phyloP scores from a whole-genome alignment of 1,140 invertebrate genomes.

The Drosophila lacteicornis region DNA sequence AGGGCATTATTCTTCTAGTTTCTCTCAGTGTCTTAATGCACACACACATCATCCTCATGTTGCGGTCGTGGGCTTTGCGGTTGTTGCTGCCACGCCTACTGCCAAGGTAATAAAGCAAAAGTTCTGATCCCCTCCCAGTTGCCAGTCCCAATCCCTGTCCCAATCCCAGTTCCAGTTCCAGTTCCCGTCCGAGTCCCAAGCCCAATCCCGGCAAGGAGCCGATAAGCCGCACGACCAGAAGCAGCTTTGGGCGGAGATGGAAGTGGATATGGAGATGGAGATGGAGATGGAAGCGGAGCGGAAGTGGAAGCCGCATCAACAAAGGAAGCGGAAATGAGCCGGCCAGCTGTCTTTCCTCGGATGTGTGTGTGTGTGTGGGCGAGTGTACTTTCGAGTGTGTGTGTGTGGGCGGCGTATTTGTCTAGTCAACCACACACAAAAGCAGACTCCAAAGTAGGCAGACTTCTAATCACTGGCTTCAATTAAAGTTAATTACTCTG shows the following conservation, averaged over 20 bases:
- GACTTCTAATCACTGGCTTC: slow-evolving; percentile 27
- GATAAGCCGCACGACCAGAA: slow-evolving; percentile 33
- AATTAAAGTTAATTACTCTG: slow-evolving; percentile 19
- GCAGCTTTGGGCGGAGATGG: slow-evolving; percentile 17
- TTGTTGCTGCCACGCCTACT: slow-evolving; percentile 49
- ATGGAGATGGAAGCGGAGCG: background rate
- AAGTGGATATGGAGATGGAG: background rate
- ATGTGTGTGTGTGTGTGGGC: background rate
- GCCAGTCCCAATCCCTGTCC: background rate
- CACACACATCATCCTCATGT: slow-evolving; percentile 21
- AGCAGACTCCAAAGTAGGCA: slow-evolving; percentile 11
- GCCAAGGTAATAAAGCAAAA: slow-evolving; percentile 78
- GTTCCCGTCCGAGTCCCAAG: background rate
- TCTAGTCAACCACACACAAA: slow-evolving; percentile 18
- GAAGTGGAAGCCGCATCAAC: slow-evolving; percentile 49
- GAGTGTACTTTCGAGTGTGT: slow-evolving; percentile 4
- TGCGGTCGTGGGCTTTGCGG: slow-evolving; percentile 45
- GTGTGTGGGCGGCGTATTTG: slow-evolving; percentile 24
- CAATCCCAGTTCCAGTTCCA: background rate
- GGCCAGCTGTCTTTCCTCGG: slow-evolving; percentile 29
- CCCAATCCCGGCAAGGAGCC: slow-evolving; percentile 21
- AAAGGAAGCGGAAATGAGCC: slow-evolving; percentile 76
- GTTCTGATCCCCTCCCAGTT: slow-evolving; percentile 57
- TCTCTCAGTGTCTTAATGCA: slow-evolving; percentile 9
- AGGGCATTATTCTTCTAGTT: background rate